Evolutionary conservation across 1,140 invertebrate species (phyloP), one percentile per base, ranked within the genome.

Genomic region (Caenorhabditis tropicalis): DNA sequence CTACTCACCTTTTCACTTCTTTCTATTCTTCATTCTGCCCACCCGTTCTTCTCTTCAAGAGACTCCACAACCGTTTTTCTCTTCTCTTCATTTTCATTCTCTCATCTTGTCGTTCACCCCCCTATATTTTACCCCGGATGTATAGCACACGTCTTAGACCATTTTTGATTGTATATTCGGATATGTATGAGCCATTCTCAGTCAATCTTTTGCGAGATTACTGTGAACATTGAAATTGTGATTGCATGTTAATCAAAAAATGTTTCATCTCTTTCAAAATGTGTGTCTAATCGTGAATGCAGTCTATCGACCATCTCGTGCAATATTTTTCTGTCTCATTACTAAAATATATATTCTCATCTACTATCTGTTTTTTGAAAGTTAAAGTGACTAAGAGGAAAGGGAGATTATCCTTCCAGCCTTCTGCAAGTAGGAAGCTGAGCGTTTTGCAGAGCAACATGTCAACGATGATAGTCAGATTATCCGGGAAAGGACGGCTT

Each of bases 131-230:
- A 10, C 15, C 29, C 65, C 65, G 65, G 65, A 74, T 74, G 65
- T 74, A 43, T 43, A 74, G 65, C 16, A 74, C n/a, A 43, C 21
- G n/a, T 74, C 43, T 1, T 74, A 74, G 65, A 36, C 1, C 31
- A 15, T 31, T 70, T 10, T 74, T 74, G 65, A 43, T 74, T 74
- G 65, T 74, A 74, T 74, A 74, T 74, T 74, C 43, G n/a, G 65
- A 74, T 74, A 2, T 1, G 2, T 12, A 43, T 74, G 43, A 74
- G 65, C 36, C 36, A 43, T 74, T 29, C 36, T 12, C n/a, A 74
- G n/a, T 24, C 19, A 27, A 4, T 74, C 36, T 74, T 10, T 7
- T 10, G 16, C n/a, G 58, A 65, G 58, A 65, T 65, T 65, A 65
- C 58, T 65, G 58, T 65, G 58, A 31, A 65, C 58, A 65, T 65